phyloP scores from a whole-genome alignment of 2,888 invertebrate genomes.

The Norana najaformis region DNA sequence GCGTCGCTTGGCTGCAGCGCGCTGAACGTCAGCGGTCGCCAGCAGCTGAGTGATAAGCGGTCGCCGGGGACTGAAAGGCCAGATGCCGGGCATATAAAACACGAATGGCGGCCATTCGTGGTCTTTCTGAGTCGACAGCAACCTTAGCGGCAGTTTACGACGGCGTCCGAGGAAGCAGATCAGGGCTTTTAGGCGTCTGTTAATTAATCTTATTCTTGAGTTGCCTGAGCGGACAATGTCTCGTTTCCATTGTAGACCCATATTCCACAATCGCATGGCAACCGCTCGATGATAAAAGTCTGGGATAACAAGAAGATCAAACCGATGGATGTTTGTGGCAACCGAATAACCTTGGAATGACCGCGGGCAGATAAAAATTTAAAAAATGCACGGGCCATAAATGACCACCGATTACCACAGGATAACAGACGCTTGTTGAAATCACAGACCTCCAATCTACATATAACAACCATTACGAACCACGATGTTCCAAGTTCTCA shows the following conservation, averaged over 20 bases:
- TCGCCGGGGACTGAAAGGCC: slow-evolving; percentile 5
- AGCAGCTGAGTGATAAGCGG: neutral
- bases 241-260: neutral
- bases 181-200: neutral
- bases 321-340: no score
- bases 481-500: no score
- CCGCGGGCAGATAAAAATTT: no score
- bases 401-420: no score
- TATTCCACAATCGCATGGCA: neutral
- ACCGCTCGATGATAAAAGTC: neutral
- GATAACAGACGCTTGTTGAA: no score
- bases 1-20: neutral
- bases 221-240: neutral
- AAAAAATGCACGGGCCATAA: no score
- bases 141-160: neutral
- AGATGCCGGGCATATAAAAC: neutral
- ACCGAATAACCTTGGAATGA: no score
- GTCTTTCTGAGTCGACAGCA: neutral
- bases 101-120: slow-evolving; percentile 5
- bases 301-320: neutral
- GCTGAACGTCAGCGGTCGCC: neutral
- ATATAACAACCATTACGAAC: no score
- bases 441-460: no score
- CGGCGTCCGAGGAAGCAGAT: neutral
- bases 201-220: neutral